Evolutionary conservation across 2,797 vertebrate genomes (phyloP).

Genomic region (Protonibea diacanthus): DNA sequence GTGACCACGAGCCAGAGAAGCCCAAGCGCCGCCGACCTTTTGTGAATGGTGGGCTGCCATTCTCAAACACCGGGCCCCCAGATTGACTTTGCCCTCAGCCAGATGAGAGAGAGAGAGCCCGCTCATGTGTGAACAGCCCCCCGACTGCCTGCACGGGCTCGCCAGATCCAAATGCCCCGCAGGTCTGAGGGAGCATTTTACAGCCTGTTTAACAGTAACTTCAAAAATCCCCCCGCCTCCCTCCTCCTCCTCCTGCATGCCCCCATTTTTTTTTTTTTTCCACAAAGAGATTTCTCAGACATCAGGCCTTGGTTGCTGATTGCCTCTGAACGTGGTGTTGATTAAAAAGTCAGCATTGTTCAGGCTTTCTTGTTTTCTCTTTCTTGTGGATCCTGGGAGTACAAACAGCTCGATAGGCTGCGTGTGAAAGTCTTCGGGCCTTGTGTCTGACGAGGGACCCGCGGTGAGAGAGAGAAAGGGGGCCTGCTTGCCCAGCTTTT

Average conservation of each 20-base stretch:
- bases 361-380: conserved; percentile 81
- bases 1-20: conserved; percentile 61
- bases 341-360: conserved; percentile 84
- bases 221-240: conserved; percentile 55
- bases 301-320: conserved; percentile 71
- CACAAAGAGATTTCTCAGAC: conserved; percentile 74
- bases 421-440: conserved; percentile 82
- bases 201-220: conserved; percentile 84
- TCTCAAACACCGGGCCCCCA: conserved; percentile 59
- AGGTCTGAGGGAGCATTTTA: conserved; percentile 79
- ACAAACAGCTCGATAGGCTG: conserved; percentile 84
- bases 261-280: conserved; percentile 40
- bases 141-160: conserved; percentile 60
- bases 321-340: conserved; percentile 77
- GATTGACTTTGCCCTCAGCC: conserved; percentile 75
- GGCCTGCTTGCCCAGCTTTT: conserved; percentile 71
- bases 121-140: conserved; percentile 80
- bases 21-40: conserved; percentile 62
- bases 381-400: conserved; percentile 82
- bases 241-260: conserved; percentile 7
- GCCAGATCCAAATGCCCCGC: conserved; percentile 68
- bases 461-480: conserved; percentile 53
- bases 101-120: conserved; percentile 71
- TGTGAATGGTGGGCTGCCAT: conserved; percentile 62
- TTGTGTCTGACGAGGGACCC: conserved; percentile 75